Base-by-base conservation (phyloP, 2,888 invertebrate genomes). In the Drosophila multiciliata region DNA sequence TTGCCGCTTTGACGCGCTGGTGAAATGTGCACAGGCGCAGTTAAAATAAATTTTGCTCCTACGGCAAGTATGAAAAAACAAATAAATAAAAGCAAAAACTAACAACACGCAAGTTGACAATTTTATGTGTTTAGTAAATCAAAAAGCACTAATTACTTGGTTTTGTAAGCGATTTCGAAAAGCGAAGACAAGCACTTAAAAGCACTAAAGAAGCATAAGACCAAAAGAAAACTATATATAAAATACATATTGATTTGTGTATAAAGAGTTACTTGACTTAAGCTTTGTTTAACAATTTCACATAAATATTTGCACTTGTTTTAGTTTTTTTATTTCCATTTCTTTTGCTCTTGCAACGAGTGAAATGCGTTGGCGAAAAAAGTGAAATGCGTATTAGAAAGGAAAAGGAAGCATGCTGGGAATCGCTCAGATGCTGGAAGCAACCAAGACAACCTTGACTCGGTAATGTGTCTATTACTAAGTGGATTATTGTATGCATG, bases 101-200 rank as follows among this genome's bases (percentile, higher is more conserved):
- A 23, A 55, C 38, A 38, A 70, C 75, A 72, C 36, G 70, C 70
- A 20, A 81, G 80, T 78, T 91, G 89, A 89, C 88, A 82, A 80
- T 90, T 89, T 89, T 69, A 87, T 79, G 83, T 75, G 83, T 90
- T 91, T 90, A 84, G 91, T 91, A 90, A 91, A 91, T 91, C 89
- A 91, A 90, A 87, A 80, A 73, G 57, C 67, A 84, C 87, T 91
- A 91, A 91, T 91, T 90, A 80, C 90, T 83, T 73, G 87, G 89
- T 88, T 89, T 90, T 78, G 81, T 87, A 85, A 88, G 85, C 76
- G 79, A 67, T 85, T 87, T 85, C 76, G 67, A 89, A 82, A 86
- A 77, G 84, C 74, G 61, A 60, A 75, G 23, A 65, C 67, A 80
- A 32, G 45, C 72, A 62, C n/a, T 62, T 35, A 26, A 60, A 77